Conservation (phyloP, 2,797 vertebrate genomes). For the Pachyuromys duprasi region DNA sequence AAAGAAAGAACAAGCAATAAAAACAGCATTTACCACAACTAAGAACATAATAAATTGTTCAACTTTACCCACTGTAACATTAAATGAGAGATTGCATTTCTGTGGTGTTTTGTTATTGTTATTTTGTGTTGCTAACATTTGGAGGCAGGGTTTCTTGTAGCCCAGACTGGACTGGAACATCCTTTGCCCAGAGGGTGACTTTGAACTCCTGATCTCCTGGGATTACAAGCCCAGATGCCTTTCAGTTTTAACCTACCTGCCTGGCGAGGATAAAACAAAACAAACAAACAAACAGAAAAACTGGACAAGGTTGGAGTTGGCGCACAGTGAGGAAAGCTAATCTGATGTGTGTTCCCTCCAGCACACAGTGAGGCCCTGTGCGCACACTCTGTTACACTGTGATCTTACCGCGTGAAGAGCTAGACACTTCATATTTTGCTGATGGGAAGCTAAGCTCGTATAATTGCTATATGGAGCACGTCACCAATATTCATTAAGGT, state of each 20-base stretch:
- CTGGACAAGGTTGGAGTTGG: neutral
- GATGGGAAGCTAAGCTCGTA: neutral
- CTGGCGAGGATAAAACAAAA: neutral
- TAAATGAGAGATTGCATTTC: neutral
- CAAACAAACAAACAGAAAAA: neutral
- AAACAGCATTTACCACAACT: constrained; percentile 7
- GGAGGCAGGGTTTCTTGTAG: neutral
- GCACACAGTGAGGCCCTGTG: neutral
- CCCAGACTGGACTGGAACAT: neutral
- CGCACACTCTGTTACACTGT: neutral
- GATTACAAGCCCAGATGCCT: neutral
- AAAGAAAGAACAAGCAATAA: neutral
- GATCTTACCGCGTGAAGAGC: neutral
- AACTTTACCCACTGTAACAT: constrained; percentile 19
- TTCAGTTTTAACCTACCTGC: neutral
- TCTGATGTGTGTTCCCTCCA: neutral
- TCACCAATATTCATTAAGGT: neutral
- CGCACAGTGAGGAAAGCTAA: neutral
- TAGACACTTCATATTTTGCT: neutral
- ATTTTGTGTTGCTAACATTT: neutral
- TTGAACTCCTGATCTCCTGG: neutral
- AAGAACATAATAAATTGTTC: neutral
- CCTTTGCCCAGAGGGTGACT: neutral
- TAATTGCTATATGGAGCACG: neutral
- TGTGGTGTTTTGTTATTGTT: neutral